Evolutionary conservation across 2,797 vertebrate genomes (phyloP), one percentile per base, ranked within the genome.

Genomic region (Myotis daubentonii): DNA sequence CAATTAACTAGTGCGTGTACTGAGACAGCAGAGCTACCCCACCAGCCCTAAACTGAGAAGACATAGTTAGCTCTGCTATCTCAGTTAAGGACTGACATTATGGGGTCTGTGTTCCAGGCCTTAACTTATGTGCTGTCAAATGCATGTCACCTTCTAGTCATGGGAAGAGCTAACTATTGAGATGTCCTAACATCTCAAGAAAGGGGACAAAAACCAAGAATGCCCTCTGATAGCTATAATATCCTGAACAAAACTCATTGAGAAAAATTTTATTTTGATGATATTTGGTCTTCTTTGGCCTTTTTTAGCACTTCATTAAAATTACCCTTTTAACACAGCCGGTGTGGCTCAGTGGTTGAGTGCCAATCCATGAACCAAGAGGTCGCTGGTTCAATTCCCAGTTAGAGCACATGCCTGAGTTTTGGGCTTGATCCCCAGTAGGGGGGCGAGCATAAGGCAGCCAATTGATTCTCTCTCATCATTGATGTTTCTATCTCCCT

Each of bases 281-380:
- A 47, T 88, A 7, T 72, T 86, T 38, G 19, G 9, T 74, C 36
- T 30, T 84, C 49, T 94, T 86, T 57, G 83, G 38, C 22, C 28
- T 68, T 94, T 55, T 62, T 13, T 33, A 82, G 55, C n/a, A 82
- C n/a, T 75, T 91, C 80, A 81, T 79, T 89, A 44, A 89, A 68
- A 93, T 87, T 74, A 81, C 75, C 15, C 68, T 91, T 85, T 84
- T 87, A 79, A 62, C 60, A 28, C 2, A 0, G 60, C 11, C 13
- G 2, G 28, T 62, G 60, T 62, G 28, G 60, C 9, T 62, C 60
- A 30, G 28, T 30, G 12, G 60, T 62, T 62, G 60, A 62, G 28
- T 62, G 28, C 30, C 28, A 62, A 62, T 25, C 25, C 60, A 30
- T 62, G 28, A 62, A 30, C 28, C 60, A 62, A 62, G 28, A 62